These are phyloP conservation scores for Doryteuthis pealeii DNA, from an alignment of 1,140 invertebrate genomes.

Conservation along the genomic window DNA sequence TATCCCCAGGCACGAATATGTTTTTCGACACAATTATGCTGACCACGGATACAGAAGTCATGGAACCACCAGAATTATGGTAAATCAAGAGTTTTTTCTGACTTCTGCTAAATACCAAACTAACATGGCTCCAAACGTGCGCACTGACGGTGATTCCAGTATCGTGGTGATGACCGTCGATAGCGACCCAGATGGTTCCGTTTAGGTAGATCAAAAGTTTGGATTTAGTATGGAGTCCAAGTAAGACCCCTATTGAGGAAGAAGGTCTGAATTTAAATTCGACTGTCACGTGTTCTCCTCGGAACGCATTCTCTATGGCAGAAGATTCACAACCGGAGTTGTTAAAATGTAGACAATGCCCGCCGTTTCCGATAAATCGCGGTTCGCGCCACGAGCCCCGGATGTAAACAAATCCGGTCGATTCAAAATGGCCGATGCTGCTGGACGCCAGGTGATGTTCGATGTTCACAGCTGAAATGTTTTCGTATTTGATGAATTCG, in stretches of 20 bases:
- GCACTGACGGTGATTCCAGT: slow-evolving; percentile 8
- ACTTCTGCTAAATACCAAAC: slow-evolving; percentile 8
- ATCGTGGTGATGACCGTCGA: slow-evolving; percentile 15
- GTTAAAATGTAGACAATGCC: slow-evolving; percentile 25
- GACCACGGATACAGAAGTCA: not conserved
- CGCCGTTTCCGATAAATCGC: slow-evolving; percentile 8
- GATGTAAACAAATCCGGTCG: slow-evolving; percentile 27
- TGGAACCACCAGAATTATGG: not conserved
- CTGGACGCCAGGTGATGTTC: not conserved
- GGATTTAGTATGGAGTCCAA: slow-evolving; percentile 17
- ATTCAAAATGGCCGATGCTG: not conserved
- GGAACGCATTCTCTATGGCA: slow-evolving; percentile 15
- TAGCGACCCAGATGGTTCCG: slow-evolving; percentile 13
- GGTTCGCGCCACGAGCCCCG: slow-evolving; percentile 9
- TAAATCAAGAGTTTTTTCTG: slow-evolving; percentile 12
- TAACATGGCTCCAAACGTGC: slow-evolving; percentile 16
- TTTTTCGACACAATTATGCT: not conserved
- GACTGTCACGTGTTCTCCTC: slow-evolving; percentile 20
- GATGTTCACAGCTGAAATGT: not conserved
- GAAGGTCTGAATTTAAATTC: slow-evolving; percentile 21
- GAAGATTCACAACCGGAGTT: slow-evolving; percentile 25
- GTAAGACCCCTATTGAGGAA: slow-evolving; percentile 19
- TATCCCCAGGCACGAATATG: slow-evolving; percentile 11
- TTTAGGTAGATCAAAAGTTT: slow-evolving; percentile 24
- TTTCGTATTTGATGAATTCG: not conserved